Base-by-base conservation (phyloP, 2,797 vertebrate genomes). In the Cossypha caffra region DNA sequence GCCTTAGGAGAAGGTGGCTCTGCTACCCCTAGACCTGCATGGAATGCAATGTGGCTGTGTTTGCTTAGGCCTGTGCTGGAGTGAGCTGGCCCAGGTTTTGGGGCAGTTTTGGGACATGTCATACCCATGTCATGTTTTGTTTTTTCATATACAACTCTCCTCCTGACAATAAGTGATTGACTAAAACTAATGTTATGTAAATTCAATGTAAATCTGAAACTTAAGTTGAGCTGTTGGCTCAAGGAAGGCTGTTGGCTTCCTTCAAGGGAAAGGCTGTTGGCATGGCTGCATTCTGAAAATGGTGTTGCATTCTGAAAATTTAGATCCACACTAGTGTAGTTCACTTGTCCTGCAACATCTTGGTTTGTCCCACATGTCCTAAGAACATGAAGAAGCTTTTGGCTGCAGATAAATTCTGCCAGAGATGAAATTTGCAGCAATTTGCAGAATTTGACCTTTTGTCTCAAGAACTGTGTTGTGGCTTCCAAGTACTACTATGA, bases 361-460 rank as follows among this genome's bases (percentile, higher is more conserved):
- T 64, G 31, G 42, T 50, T 83, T 64, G 61, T 50, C 15, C 17
- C 37, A 58, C 48, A n/a, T 9, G 25, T 88, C 73, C 26, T 25
- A 86, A 28, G 13, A 50, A 20, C 21, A n/a, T 37, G 42, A 64
- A 78, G 78, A 59, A 88, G 37, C 25, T 81, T 37, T 84, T 90
- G 42, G 43, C 58, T 90, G 48, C 35, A 58, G 51, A 38, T 86
- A 17, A 63, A 48, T 84, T 75, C 59, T 88, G n/a, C 63, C 59
- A 52, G 37, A 52, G 40, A 45, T 87, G 74, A 73, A 79, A 72
- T 92, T 69, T 88, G 24, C 51, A 69, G 51, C 76, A 87, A 90
- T 63, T 85, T 88, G 16, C 31, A 82, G 74, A 87, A 84, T 92
- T 66, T 82, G 83, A 94, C 88, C 93, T 93, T 95, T 76, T 79